These are phyloP conservation scores for Neomorphus geoffroyi DNA, from an alignment of 2,797 vertebrate genomes.

Conservation along the genomic window DNA sequence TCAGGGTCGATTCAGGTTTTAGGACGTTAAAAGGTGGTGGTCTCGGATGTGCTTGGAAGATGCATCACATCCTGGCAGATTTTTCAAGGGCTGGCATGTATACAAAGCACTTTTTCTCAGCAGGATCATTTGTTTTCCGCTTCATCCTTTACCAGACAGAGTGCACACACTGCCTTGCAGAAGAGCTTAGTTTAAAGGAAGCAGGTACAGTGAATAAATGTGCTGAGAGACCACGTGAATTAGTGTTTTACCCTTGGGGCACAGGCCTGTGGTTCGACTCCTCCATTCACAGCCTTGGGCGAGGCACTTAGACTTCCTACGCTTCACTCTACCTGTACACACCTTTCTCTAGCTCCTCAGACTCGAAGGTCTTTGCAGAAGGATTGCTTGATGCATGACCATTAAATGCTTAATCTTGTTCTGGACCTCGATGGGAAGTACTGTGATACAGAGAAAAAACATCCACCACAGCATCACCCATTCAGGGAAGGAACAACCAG, in stretches of 20 bases:
- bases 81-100: not conserved
- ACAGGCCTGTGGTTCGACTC: not conserved
- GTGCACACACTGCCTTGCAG: not conserved
- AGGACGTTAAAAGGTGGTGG: not conserved
- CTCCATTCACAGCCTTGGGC: not conserved
- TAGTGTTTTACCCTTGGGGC: not conserved
- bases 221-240: not conserved
- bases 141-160: not conserved
- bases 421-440: not conserved
- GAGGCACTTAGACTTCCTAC: not conserved
- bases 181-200: not conserved
- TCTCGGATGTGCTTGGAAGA: not conserved
- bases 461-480: rapidly evolving
- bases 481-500: not conserved
- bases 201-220: not conserved
- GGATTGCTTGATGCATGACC: not conserved
- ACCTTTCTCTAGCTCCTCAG: not conserved
- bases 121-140: not conserved
- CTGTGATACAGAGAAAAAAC: not conserved
- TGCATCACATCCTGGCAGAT: not conserved
- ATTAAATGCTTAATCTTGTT: not conserved
- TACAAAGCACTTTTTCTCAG: not conserved
- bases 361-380: not conserved
- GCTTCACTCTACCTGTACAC: not conserved
- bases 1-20: rapidly evolving